These are phyloP conservation scores for Protobothrops flavoviridis DNA, from an alignment of 2,113 vertebrate species.

Conservation along the genomic window DNA sequence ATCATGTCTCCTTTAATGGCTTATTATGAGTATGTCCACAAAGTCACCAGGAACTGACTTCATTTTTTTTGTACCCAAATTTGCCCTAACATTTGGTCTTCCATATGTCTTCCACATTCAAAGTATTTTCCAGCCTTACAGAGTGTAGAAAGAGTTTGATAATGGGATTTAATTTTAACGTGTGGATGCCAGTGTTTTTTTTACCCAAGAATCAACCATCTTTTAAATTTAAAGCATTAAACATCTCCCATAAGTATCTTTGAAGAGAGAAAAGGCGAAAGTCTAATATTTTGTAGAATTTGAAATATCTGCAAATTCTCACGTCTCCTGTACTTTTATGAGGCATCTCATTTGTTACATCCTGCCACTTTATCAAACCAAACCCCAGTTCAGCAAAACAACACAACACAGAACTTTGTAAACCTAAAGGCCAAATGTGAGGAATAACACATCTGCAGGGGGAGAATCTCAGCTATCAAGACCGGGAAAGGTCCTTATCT, in stretches of 20 bases:
- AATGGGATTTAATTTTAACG: neutral
- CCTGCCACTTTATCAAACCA: too few species aligned
- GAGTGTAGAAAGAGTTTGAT: neutral
- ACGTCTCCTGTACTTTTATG: neutral
- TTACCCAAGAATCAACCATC: neutral
- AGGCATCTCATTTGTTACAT: too few species aligned
- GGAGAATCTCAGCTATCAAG: too few species aligned
- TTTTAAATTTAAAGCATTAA: neutral
- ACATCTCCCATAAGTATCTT: neutral
- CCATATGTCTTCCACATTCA: neutral
- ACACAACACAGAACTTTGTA: too few species aligned
- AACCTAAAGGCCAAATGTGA: too few species aligned
- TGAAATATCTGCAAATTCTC: neutral
- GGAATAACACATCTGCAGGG: too few species aligned
- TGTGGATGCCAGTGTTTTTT: neutral
- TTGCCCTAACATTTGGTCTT: too few species aligned
- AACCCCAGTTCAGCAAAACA: too few species aligned
- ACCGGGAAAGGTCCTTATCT: too few species aligned
- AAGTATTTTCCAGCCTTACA: neutral
- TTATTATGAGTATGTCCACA: neutral
- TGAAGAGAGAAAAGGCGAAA: neutral
- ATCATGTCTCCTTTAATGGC: neutral
- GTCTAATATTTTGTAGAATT: neutral
- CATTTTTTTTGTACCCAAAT: neutral
- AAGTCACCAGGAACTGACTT: neutral